Percentiles rank a stretch among this genome's conserved stretches.
phyloP scores from a whole-genome alignment of 92 coral and sea anemone genomes.

The Scolanthus callimorphus region DNA sequence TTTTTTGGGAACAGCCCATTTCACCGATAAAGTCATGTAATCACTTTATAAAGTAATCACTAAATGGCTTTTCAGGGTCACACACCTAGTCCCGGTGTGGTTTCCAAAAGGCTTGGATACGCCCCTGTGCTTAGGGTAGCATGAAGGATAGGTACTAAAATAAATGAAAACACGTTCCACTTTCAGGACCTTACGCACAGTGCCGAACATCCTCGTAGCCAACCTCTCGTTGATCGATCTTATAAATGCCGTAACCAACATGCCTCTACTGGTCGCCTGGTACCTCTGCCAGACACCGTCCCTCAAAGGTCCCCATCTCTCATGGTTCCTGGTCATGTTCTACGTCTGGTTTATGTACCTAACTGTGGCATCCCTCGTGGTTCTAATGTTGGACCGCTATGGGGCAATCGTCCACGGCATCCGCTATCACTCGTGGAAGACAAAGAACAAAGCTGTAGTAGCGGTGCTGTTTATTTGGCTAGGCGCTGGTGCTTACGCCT shows the following conservation, averaged over 20 bases:
- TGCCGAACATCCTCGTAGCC: slow-evolving; percentile 69
- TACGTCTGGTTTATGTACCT: slow-evolving; percentile 71
- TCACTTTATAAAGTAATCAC: no score
- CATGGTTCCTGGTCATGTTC: slow-evolving; percentile 56
- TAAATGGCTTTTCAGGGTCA: no score
- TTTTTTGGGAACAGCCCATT: no score
- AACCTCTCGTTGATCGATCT: slow-evolving; percentile 71
- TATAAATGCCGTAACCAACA: slow-evolving; percentile 62
- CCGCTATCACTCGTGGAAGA: slow-evolving; percentile 75
- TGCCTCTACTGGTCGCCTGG: slow-evolving; percentile 79
- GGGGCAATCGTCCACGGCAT: slow-evolving; percentile 82
- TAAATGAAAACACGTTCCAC: no score
- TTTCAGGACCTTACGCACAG: slow-evolving; percentile 65
- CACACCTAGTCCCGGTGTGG: no score
- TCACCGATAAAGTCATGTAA: no score
- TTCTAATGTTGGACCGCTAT: slow-evolving; percentile 76
- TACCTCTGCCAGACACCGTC: slow-evolving; percentile 55
- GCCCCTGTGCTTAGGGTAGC: no score
- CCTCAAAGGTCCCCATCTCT: slow-evolving; percentile 48
- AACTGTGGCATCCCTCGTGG: slow-evolving; percentile 56
- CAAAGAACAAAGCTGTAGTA: slow-evolving; percentile 53
- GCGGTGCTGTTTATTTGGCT: slow-evolving; percentile 59
- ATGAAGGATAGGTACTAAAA: no score
- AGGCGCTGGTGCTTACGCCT: slow-evolving; percentile 44
- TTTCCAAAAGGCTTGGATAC: no score